A percentile compares a stretch with the other conserved stretches of the same genome.
Evolutionary conservation across 64 coral and sea anemone species (phyloP).

Genomic region (Actinia equina): DNA sequence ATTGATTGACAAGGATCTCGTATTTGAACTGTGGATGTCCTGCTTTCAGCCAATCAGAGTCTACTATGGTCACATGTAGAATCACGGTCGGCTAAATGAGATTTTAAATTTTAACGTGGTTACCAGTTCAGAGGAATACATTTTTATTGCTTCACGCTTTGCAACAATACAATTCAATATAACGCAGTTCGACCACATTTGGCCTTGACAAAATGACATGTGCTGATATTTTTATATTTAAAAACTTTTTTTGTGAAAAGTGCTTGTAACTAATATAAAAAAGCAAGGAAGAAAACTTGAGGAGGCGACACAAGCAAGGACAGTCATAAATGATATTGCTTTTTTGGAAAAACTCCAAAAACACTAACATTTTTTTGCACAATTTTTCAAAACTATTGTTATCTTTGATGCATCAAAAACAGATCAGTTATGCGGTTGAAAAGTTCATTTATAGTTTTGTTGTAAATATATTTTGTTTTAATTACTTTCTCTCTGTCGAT

Average conservation of each 20-base stretch:
- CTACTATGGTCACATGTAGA: background rate
- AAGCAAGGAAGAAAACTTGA: too few species aligned
- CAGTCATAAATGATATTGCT: too few species aligned
- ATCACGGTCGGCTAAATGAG: slow-evolving; percentile 9
- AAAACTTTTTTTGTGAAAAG: background rate
- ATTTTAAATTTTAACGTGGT: slow-evolving; percentile 14
- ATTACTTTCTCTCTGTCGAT: background rate
- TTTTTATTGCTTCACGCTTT: slow-evolving; percentile 1
- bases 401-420: background rate
- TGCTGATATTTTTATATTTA: background rate
- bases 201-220: background rate
- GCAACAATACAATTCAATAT: slow-evolving; percentile 17
- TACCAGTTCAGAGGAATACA: slow-evolving; percentile 1
- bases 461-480: background rate
- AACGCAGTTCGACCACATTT: background rate
- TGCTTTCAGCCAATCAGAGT: background rate
- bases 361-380: background rate
- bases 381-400: slow-evolving; percentile 1
- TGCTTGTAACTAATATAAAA: background rate
- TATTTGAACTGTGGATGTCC: slow-evolving; percentile 5
- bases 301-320: too few species aligned
- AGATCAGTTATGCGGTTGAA: background rate
- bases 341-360: too few species aligned
- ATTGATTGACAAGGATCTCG: slow-evolving; percentile 4
- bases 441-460: background rate